Conservation (phyloP, 2,113 vertebrate genomes). For the Tachuris rubrigastra region DNA sequence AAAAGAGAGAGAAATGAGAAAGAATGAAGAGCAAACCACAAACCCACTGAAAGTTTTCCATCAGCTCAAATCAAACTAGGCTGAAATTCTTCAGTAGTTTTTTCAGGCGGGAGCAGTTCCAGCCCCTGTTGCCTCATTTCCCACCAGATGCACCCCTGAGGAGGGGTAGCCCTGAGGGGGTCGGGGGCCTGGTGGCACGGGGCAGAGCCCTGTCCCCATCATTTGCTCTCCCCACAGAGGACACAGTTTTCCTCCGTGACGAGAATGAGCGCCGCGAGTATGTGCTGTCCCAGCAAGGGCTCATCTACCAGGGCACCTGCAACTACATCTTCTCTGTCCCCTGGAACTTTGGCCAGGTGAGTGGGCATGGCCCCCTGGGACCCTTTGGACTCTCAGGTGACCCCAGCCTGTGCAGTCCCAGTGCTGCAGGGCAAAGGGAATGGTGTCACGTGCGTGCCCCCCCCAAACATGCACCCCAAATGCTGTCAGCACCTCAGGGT, state of each 20-base stretch:
- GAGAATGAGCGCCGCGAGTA: conserved; percentile 80
- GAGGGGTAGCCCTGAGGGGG: neutral
- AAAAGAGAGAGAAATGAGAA: neutral
- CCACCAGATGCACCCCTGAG: neutral
- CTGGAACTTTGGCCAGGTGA: conserved; percentile 96
- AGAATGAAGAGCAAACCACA: neutral
- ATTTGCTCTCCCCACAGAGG: conserved; percentile 71
- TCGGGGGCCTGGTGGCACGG: neutral
- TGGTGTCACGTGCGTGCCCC: rapidly evolving
- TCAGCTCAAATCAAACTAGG: neutral
- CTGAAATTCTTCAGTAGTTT: neutral
- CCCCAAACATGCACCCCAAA: neutral
- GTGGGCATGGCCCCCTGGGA: rapidly evolving
- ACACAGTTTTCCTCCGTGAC: conserved; percentile 81
- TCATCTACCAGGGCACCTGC: conserved; percentile 82
- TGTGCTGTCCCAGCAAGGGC: conserved; percentile 85
- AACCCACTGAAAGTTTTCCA: neutral
- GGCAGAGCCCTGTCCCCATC: neutral
- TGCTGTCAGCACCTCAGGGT: neutral
- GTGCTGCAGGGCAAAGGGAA: neutral
- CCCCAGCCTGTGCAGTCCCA: neutral
- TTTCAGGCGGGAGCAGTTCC: neutral
- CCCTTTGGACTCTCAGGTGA: neutral
- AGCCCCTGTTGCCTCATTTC: neutral
- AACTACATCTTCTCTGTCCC: conserved; percentile 69